phyloP scores from a whole-genome alignment of 1,140 invertebrate species.

The Habropoda laboriosa region DNA sequence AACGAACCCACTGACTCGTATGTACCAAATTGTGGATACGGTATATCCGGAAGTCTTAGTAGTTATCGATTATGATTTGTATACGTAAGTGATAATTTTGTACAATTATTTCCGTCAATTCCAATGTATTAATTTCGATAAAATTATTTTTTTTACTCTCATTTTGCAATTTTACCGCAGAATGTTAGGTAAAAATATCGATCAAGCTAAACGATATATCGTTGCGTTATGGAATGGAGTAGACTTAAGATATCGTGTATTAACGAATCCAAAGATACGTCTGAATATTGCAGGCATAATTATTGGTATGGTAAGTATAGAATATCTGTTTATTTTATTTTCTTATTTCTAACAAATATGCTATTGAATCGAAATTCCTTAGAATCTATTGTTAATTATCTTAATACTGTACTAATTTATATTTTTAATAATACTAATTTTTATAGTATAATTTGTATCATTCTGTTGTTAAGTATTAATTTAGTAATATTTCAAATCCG shows the following conservation, averaged over 20 bases:
- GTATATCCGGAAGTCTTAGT: slow-evolving; percentile 72
- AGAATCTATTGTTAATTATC: too few species aligned
- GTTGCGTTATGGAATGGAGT: slow-evolving; percentile 64
- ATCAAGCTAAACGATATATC: slow-evolving; percentile 43
- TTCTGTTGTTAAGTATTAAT: background rate
- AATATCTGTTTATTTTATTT: background rate
- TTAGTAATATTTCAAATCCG: slow-evolving; percentile 13
- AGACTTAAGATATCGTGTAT: slow-evolving; percentile 60
- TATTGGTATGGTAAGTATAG: slow-evolving; percentile 48
- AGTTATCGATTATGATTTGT: slow-evolving; percentile 67
- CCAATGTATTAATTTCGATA: too few species aligned
- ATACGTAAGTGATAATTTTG: slow-evolving; percentile 55
- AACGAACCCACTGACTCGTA: slow-evolving; percentile 17
- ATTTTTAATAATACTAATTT: too few species aligned
- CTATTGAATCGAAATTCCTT: too few species aligned
- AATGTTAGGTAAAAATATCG: slow-evolving; percentile 29
- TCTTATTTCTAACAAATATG: background rate
- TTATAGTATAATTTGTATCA: background rate
- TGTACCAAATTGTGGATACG: slow-evolving; percentile 39
- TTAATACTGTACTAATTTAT: too few species aligned
- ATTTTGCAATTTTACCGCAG: slow-evolving; percentile 13
- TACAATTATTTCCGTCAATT: too few species aligned
- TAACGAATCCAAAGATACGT: slow-evolving; percentile 56
- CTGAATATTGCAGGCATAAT: slow-evolving; percentile 64
- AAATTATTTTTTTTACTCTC: too few species aligned